phyloP scores from a whole-genome alignment of 1,140 invertebrate genomes.

The Hylaeus anthracinus region DNA sequence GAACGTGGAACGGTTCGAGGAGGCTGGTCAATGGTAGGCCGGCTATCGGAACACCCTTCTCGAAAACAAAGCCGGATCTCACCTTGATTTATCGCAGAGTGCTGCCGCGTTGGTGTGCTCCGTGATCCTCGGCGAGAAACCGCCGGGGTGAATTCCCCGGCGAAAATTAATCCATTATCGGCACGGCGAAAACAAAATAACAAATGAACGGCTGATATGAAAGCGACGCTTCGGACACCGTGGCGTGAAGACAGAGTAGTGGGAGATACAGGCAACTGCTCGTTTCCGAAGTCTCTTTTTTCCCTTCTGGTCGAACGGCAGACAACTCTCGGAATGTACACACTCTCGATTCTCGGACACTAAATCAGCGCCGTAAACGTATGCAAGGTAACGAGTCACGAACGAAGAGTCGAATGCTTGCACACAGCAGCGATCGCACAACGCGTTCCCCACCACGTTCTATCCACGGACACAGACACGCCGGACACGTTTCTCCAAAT shows the following conservation, averaged over 20 bases:
- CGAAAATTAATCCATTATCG: constrained; percentile 69
- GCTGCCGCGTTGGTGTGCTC: constrained; percentile 27
- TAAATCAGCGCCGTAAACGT: constrained; percentile 56
- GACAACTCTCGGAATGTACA: constrained; percentile 4
- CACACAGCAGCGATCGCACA: constrained; percentile 39
- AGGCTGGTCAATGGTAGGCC: constrained; percentile 59
- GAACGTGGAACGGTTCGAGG: constrained; percentile 35
- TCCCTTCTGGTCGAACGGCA: neutral
- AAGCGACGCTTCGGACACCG: neutral
- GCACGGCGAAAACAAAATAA: constrained; percentile 24
- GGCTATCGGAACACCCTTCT: constrained; percentile 58
- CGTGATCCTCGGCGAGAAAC: neutral
- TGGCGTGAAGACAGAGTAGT: neutral
- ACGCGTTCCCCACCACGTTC: constrained; percentile 4
- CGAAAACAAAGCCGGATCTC: constrained; percentile 67
- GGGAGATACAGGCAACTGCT: neutral
- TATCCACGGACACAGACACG: constrained; percentile 4
- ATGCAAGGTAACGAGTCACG: constrained; percentile 40
- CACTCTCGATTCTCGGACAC: constrained; percentile 30
- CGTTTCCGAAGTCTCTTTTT: constrained; percentile 28
- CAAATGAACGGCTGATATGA: neutral
- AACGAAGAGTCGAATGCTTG: constrained; percentile 9
- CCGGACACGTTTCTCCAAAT: constrained; percentile 42
- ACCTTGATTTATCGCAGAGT: constrained; percentile 65
- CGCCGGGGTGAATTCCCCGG: constrained; percentile 48